Evolutionary conservation across 2,113 vertebrate genomes (phyloP), one percentile per base, ranked within the genome.

Genomic region (Malurus melanocephalus): DNA sequence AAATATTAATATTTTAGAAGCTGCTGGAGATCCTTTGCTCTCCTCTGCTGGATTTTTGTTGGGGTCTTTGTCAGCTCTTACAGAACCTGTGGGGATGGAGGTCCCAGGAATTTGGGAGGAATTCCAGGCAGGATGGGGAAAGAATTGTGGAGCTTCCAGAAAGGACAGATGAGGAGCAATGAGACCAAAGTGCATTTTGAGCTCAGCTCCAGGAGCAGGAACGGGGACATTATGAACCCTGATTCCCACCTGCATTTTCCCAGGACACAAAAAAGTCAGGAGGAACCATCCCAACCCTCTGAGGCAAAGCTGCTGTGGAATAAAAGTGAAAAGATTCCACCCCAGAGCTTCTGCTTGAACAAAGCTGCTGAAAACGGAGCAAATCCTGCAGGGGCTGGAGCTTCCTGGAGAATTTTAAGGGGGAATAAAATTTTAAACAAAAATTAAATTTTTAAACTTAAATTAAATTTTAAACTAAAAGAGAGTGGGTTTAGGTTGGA

Each of bases 81-180:
- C 35, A 40, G 52, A 46, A 49, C 53, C 60, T 60, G 1, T 6
- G 27, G 69, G 65, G 65, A 55, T 57, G 67, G 38, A 45, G 14
- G 27, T 45, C 17, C 27, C 46, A 38, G 61, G 52, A 19, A 11
- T 8, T 4, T 5, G 79, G 89, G 92, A 93, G 90, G 90, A 76
- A 84, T 78, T 94, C 88, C 78, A 82, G 90, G 78, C 74, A 85
- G 81, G 88, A 82, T 60, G 75, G 7, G 60, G 88, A 89, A 86
- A 13, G 73, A 81, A 77, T 90, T 67, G 32, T 68, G 81, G 76
- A 86, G 67, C 53, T 93, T 74, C 77, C 71, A 80, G 80, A 49
- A 57, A 55, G 66, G 67, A 68, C 46, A 73, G 67, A 68, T 43
- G 69, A 90, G 61, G 85, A 80, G 90, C 40, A 24, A 4, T 8